These are phyloP conservation scores for Podarcis siculus DNA, from an alignment of 2,797 vertebrate species.

Conservation along the genomic window DNA sequence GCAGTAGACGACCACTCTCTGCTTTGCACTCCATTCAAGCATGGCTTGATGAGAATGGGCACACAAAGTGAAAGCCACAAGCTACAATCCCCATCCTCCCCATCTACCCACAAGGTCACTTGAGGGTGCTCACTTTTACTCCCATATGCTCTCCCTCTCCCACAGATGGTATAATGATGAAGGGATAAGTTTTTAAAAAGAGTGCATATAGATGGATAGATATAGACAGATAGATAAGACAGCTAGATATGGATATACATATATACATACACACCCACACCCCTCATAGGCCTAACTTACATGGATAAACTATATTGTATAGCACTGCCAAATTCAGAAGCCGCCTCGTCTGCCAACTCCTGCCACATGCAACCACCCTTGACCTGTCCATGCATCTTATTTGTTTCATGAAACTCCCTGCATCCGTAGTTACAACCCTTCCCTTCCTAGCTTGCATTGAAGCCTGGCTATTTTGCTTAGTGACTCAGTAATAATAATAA, in stretches of 20 bases:
- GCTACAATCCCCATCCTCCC: neutral
- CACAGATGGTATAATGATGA: neutral
- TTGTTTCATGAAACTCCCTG: neutral
- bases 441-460: neutral
- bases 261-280: too few species aligned
- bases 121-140: neutral
- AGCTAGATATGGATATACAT: too few species aligned
- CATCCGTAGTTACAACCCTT: neutral
- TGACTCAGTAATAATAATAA: slow-evolving; percentile 17
- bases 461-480: neutral
- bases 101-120: slow-evolving; percentile 2
- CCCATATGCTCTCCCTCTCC: neutral
- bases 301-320: neutral
- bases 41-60: slow-evolving; percentile 15
- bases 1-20: slow-evolving; percentile 19
- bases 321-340: neutral
- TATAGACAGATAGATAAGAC: too few species aligned
- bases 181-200: too few species aligned
- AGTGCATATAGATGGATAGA: too few species aligned
- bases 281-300: neutral
- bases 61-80: slow-evolving; percentile 1
- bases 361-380: slow-evolving; percentile 20
- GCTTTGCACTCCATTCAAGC: slow-evolving; percentile 17
- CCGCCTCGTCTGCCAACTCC: neutral
- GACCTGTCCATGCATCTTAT: neutral